These are phyloP conservation scores for Drosophila peninsularis DNA, from an alignment of 2,888 invertebrate genomes.

Conservation along the genomic window DNA sequence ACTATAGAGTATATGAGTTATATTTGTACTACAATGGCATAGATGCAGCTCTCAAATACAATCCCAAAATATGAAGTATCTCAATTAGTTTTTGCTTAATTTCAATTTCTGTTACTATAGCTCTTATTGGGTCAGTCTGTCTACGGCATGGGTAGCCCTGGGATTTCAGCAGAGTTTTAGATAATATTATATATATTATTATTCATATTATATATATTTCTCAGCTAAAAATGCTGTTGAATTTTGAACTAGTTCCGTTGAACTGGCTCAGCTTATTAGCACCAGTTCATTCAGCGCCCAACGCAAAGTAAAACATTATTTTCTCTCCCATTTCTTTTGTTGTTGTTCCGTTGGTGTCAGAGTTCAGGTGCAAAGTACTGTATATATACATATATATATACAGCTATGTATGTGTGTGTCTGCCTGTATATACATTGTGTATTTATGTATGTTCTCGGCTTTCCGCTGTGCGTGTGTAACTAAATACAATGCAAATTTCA, in stretches of 20 bases:
- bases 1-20: not conserved
- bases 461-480: conserved; percentile 72
- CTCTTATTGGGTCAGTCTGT: not conserved
- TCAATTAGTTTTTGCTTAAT: not conserved
- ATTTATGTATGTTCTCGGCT: conserved; percentile 5
- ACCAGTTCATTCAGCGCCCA: not conserved
- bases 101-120: not conserved
- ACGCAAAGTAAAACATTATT: not conserved
- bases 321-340: not conserved
- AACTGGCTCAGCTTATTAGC: not conserved
- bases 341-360: not conserved
- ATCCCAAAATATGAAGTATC: not conserved
- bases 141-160: not conserved
- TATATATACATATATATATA: too few species aligned
- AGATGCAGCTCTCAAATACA: not conserved
- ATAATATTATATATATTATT: too few species aligned
- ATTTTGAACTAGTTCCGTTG: conserved; percentile 15
- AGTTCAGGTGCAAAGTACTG: conserved; percentile 35
- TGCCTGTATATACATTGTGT: not conserved
- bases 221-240: too few species aligned
- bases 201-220: too few species aligned
- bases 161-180: not conserved
- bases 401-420: conserved; percentile 11
- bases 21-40: not conserved
- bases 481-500: conserved; percentile 78